These are phyloP conservation scores for Poeciliopsis presidionis DNA, from an alignment of 2,797 vertebrate genomes.

Conservation along the genomic window DNA sequence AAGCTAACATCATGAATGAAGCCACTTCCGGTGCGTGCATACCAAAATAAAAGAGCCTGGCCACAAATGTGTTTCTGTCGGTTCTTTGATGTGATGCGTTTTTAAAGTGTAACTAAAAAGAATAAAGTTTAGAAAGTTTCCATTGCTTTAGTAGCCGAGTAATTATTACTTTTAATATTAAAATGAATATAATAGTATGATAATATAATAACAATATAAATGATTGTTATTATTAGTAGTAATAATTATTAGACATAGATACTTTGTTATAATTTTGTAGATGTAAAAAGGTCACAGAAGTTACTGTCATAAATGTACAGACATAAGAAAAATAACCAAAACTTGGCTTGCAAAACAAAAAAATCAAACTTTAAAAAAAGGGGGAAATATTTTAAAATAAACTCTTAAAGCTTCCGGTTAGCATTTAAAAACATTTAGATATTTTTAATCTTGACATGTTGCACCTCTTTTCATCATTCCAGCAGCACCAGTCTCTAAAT, in stretches of 20 bases:
- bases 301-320: neutral
- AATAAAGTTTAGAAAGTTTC: neutral
- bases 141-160: neutral
- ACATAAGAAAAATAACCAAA: neutral
- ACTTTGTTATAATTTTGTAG: neutral
- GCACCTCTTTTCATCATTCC: neutral
- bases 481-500: neutral
- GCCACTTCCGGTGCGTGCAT: neutral
- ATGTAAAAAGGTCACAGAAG: neutral
- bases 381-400: too few relatives aligned
- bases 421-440: neutral
- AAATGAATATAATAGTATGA: too few relatives aligned
- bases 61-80: neutral
- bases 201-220: too few relatives aligned
- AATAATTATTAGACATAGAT: neutral
- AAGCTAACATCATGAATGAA: rapidly evolving
- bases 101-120: neutral
- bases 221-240: too few relatives aligned
- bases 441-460: neutral
- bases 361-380: too few relatives aligned
- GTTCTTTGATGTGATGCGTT: neutral
- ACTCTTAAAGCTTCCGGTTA: neutral
- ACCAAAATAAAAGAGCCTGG: conserved; percentile 41
- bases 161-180: neutral
- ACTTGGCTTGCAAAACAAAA: too few relatives aligned